Percentiles rank a stretch among this genome's conserved stretches.
Conservation (phyloP, 2,888 invertebrate genomes). For the Drosophila helvetica region DNA sequence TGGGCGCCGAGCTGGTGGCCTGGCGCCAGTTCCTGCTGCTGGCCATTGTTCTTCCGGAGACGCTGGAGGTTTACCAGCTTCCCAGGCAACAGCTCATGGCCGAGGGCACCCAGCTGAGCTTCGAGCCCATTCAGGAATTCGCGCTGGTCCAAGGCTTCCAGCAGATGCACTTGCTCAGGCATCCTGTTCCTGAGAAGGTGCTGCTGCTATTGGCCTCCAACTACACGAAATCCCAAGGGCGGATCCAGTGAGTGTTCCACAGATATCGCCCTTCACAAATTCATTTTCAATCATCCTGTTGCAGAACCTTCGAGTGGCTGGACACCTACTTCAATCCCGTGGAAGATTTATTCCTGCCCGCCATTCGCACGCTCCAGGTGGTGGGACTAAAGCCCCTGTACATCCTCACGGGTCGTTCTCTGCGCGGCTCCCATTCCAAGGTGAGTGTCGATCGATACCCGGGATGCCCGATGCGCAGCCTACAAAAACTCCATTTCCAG, state of each 20-base stretch:
- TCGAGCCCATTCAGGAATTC: constrained; percentile 78
- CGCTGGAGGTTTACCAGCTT: constrained; percentile 79
- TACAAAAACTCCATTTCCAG: constrained; percentile 43
- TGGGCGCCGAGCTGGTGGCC: constrained; percentile 68
- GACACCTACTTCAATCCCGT: constrained; percentile 78
- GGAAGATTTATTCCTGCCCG: constrained; percentile 73
- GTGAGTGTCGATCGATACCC: constrained; percentile 43
- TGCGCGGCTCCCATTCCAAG: constrained; percentile 61
- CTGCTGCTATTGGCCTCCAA: constrained; percentile 69
- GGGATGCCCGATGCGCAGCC: rapidly evolving
- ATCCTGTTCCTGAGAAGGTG: constrained; percentile 60
- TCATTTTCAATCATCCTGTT: background rate
- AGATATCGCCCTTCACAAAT: background rate
- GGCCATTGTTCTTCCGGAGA: constrained; percentile 71
- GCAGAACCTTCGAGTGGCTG: constrained; percentile 80
- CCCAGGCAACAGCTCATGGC: constrained; percentile 55
- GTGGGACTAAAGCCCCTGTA: constrained; percentile 70
- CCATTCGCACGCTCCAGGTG: constrained; percentile 63
- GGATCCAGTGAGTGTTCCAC: constrained; percentile 43
- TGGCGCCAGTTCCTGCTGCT: constrained; percentile 78
- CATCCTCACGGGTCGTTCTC: constrained; percentile 64
- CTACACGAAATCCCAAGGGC: constrained; percentile 62
- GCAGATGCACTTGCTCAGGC: constrained; percentile 65
- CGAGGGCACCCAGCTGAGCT: constrained; percentile 42
- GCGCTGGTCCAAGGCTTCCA: constrained; percentile 65